These are phyloP conservation scores for Styela clava DNA, from an alignment of 23 tunicate species.

Conservation along the genomic window DNA sequence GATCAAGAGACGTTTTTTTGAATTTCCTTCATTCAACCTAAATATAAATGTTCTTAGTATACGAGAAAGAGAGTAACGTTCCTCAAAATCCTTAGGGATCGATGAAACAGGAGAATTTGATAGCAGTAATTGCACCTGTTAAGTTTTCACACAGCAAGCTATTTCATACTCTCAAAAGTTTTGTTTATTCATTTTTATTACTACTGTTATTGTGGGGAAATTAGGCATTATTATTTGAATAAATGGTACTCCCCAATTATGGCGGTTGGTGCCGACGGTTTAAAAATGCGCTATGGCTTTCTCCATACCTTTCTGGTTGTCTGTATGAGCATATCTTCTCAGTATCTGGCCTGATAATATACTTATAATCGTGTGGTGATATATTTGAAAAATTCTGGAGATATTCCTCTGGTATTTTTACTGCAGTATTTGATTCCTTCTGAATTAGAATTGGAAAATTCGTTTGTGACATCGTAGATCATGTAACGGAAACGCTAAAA, in stretches of 20 bases:
- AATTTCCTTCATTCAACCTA: not conserved
- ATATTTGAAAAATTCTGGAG: conserved; percentile 8
- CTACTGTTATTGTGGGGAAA: too few species aligned
- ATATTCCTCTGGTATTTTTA: conserved; percentile 6
- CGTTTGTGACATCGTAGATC: too few species aligned
- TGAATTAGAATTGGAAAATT: too few species aligned
- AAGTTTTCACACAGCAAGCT: too few species aligned
- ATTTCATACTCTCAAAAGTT: too few species aligned
- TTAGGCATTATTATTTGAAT: too few species aligned
- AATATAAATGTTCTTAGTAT: not conserved
- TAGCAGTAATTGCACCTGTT: not conserved
- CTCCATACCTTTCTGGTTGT: not conserved
- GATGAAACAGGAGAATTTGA: not conserved
- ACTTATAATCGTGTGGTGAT: conserved; percentile 16
- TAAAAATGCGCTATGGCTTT: too few species aligned
- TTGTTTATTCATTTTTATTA: too few species aligned
- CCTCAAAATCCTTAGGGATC: not conserved
- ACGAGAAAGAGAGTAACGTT: not conserved
- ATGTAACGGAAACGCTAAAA: too few species aligned
- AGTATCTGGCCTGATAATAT: conserved; percentile 15
- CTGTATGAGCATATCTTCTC: not conserved
- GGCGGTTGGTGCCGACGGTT: too few species aligned
- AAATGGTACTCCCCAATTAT: too few species aligned
- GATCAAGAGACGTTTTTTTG: conserved; percentile 4
- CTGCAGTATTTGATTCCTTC: not conserved